Evolutionary conservation across 1,140 invertebrate species (phyloP).

Genomic region (roundworm (Caenorhabditis elegans)): WBcel235 BX284602.5:11708001-11708500

Average conservation of each 20-base stretch:
- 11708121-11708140: not conserved
- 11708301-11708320: not conserved
- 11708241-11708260: conserved; percentile 56
- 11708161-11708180: conserved; percentile 40
- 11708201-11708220: conserved; percentile 49
- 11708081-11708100: conserved; percentile 55
- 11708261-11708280: conserved; percentile 57
- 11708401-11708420: conserved; percentile 41
- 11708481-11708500: conserved; percentile 58
- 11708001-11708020: conserved; percentile 50
- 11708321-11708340: not conserved
- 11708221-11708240: conserved; percentile 52
- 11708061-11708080: conserved; percentile 52
- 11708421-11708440: conserved; percentile 51
- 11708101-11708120: conserved; percentile 35
- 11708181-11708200: conserved; percentile 47
- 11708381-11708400: conserved; percentile 39
- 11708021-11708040: conserved; percentile 59
- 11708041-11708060: conserved; percentile 55
- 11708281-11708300: conserved; percentile 45
- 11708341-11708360: conserved; percentile 40
- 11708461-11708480: conserved; percentile 44
- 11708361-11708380: conserved; percentile 50
- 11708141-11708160: no score
- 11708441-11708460: conserved; percentile 57